Base-by-base conservation (phyloP, 2,113 vertebrate species). In the Rhabdornis inornatus region DNA sequence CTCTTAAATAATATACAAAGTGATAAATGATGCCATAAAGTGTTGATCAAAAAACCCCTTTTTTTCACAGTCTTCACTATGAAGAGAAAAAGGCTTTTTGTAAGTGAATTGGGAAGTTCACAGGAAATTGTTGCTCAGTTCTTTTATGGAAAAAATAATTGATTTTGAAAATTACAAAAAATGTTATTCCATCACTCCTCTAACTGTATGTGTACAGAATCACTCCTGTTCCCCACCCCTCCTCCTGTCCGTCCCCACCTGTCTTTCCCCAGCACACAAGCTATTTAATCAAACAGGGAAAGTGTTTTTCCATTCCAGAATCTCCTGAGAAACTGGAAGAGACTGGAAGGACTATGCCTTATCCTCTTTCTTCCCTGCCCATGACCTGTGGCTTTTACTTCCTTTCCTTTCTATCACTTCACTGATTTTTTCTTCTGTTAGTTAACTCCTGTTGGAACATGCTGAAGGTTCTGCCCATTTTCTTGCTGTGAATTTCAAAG, bases 161-260 rank as follows among this genome's bases (percentile, higher is more conserved):
- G 5, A 69, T 42, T 64, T 88, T 60, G 19, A 72, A 80, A 92
- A 72, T 47, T 4, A 56, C 5, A 53, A 30, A 56, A 71, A 68
- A 11, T 8, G 7, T 5, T 33, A 15, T 82, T 44, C 28, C 18
- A 33, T 66, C n/a, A 45, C 16, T 80, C 75, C 7, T 52, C 6
- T 64, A 9, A 8, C 22, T 47, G 37, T 70, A 12, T 13, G 10
- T 20, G 9, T 60, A 14, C 0, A 0, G 25, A 65, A 7, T 27
- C 37, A 45, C 7, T 84, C 37, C 21, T 53, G 39, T 55, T 4
- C 4, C 9, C 5, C 13, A 45, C 8, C 8, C 13, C 35, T 63
- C 25, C 18, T 53, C 22, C 31, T 40, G 15, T 55, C 31, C 40
- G 63, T 61, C 23, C 15, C 10, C 3, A 7, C 22, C 31, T 40